Conservation (phyloP, 2,113 vertebrate genomes). For the Mionectes macconnelli region DNA sequence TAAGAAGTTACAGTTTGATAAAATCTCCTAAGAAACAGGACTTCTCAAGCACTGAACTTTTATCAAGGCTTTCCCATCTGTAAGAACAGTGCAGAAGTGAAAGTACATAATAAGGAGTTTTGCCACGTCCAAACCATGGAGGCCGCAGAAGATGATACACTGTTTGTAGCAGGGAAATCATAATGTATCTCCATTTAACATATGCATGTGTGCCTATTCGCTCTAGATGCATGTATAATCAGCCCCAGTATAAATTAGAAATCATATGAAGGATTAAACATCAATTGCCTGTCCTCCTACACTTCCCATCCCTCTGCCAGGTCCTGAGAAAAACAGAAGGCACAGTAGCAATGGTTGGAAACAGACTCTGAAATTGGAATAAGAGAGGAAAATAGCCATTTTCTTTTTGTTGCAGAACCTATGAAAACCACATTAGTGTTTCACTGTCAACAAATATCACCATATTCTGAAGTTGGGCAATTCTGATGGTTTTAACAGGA, state of each 20-base stretch:
- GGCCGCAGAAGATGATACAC: background rate
- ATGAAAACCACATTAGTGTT: background rate
- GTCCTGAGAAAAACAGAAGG: constrained; percentile 39
- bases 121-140: background rate
- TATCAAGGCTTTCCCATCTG: background rate
- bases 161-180: background rate
- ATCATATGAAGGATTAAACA: constrained; percentile 52
- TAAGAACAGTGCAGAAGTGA: background rate
- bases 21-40: constrained; percentile 3
- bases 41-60: background rate
- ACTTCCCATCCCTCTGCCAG: constrained; percentile 25
- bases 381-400: background rate
- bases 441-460: background rate
- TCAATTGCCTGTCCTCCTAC: constrained; percentile 58
- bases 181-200: constrained; percentile 5
- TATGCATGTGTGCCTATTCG: background rate
- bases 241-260: constrained; percentile 28
- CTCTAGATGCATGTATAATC: constrained; percentile 62
- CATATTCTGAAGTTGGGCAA: background rate
- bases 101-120: background rate
- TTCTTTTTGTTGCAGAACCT: background rate
- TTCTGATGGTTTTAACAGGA: background rate
- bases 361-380: background rate
- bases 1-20: background rate
- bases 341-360: background rate